Evolutionary conservation across 2,113 vertebrate species (phyloP).

Genomic region (Pitta sordida): DNA sequence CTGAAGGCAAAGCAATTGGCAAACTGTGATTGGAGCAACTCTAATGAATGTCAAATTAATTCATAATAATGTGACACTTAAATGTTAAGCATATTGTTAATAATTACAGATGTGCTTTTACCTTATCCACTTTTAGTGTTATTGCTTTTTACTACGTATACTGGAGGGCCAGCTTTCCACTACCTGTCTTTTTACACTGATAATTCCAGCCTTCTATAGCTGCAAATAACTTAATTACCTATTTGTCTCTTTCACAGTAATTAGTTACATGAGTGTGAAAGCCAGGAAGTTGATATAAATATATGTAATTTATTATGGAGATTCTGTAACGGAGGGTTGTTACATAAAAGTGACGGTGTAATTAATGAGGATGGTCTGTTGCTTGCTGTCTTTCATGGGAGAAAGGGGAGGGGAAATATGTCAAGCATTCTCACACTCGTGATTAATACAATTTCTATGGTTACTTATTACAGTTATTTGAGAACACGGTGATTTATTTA

Average conservation of each 20-base stretch:
- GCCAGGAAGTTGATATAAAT: constrained; percentile 31
- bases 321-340: constrained; percentile 18
- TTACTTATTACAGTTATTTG: not conserved
- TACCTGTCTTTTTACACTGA: not conserved
- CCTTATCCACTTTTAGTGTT: not conserved
- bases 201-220: not conserved
- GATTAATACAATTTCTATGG: not conserved
- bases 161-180: not conserved
- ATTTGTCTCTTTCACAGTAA: constrained; percentile 30
- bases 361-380: constrained; percentile 22
- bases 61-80: constrained; percentile 39
- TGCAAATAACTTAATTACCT: constrained; percentile 48
- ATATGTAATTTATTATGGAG: constrained; percentile 33
- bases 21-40: constrained; percentile 25
- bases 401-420: not conserved
- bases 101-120: constrained; percentile 18
- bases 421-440: not conserved
- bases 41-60: constrained; percentile 57
- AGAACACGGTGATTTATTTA: not conserved
- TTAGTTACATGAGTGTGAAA: constrained; percentile 2
- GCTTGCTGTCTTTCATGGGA: not conserved
- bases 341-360: constrained; percentile 20
- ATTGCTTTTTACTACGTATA: not conserved
- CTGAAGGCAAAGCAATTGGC: constrained; percentile 34
- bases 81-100: constrained; percentile 22